phyloP scores from a whole-genome alignment of 2,888 invertebrate genomes.

The Salpingus planirostris region DNA sequence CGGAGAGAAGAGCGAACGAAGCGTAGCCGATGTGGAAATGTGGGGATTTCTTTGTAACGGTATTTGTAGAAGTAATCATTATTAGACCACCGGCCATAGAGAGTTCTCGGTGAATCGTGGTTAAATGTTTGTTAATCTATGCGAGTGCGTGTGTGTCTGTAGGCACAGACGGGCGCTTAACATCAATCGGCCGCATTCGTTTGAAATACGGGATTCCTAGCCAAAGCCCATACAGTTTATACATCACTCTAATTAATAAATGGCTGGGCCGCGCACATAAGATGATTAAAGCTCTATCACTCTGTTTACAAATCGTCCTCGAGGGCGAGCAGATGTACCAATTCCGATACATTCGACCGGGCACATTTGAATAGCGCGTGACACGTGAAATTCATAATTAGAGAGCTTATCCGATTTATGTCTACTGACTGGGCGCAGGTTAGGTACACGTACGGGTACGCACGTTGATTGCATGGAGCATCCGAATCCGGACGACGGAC shows the following conservation, averaged over 20 bases:
- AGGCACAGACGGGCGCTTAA: constrained; percentile 21
- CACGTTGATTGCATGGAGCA: too few relatives aligned
- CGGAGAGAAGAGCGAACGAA: too few relatives aligned
- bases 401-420: constrained; percentile 13
- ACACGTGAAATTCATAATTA: constrained; percentile 18
- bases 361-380: constrained; percentile 14
- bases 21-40: too few relatives aligned
- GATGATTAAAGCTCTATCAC: constrained; percentile 31
- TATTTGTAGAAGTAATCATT: constrained; percentile 8
- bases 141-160: constrained; percentile 28
- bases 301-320: constrained; percentile 23
- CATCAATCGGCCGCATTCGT: constrained; percentile 32
- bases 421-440: constrained; percentile 4
- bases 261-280: constrained; percentile 35
- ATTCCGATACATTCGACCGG: constrained; percentile 13
- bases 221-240: constrained; percentile 33
- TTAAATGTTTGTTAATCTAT: constrained; percentile 35
- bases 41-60: constrained; percentile 3
- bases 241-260: constrained; percentile 43
- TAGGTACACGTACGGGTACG: too few relatives aligned
- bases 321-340: constrained; percentile 18
- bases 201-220: constrained; percentile 31
- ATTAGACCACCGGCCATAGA: constrained; percentile 11
- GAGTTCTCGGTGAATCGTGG: constrained; percentile 19
- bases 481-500: constrained; percentile 2